Percentiles rank a stretch among this genome's conserved stretches.
Conservation (phyloP, 2,888 invertebrate genomes). For the Tachystola acroxantha region DNA sequence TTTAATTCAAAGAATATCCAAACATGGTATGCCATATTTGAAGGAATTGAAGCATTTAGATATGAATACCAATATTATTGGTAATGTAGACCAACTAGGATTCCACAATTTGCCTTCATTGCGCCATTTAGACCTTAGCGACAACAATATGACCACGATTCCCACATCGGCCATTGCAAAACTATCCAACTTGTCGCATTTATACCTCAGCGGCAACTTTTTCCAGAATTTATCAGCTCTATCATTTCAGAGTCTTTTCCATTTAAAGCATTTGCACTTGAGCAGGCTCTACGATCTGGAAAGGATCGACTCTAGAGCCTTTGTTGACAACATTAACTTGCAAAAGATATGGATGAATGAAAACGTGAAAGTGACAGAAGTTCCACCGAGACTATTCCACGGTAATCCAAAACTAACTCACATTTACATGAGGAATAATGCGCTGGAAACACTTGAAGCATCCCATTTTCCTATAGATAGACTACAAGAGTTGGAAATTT, state of each 20-base stretch:
- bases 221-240: conserved; percentile 84
- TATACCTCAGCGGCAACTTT: conserved; percentile 89
- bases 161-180: conserved; percentile 87
- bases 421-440: conserved; percentile 87
- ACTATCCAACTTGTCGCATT: conserved; percentile 85
- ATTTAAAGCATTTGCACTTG: conserved; percentile 85
- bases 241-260: conserved; percentile 90
- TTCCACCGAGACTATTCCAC: conserved; percentile 91
- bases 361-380: conserved; percentile 83
- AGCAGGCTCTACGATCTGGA: conserved; percentile 82
- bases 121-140: conserved; percentile 85
- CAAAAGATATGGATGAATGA: conserved; percentile 88
- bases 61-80: conserved; percentile 87
- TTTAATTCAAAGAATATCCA: conserved; percentile 84
- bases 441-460: conserved; percentile 85
- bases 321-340: conserved; percentile 90
- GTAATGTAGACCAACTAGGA: conserved; percentile 83
- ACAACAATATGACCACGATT: conserved; percentile 88
- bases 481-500: conserved; percentile 84
- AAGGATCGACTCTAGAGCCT: conserved; percentile 86
- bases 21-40: conserved; percentile 84
- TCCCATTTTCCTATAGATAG: conserved; percentile 91
- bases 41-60: conserved; percentile 84
- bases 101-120: conserved; percentile 86
- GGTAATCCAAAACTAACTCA: conserved; percentile 88